A percentile compares a stretch with the other conserved stretches of the same genome.
These are phyloP conservation scores for Actenoides hombroni DNA, from an alignment of 2,113 vertebrate genomes.

Conservation along the genomic window DNA sequence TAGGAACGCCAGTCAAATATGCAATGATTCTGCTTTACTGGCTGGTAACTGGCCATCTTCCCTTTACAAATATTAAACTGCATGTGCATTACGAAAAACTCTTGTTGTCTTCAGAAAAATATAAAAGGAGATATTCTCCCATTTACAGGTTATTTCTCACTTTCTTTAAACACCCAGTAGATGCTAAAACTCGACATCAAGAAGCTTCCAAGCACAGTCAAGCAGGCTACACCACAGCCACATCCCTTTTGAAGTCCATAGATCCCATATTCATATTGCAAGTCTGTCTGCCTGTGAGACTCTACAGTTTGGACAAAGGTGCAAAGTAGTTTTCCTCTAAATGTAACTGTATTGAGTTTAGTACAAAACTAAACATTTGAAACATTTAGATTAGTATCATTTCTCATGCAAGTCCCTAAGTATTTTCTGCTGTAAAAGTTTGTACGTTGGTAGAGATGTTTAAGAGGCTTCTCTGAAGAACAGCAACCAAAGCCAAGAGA, in stretches of 20 bases:
- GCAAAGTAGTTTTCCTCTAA: conserved; percentile 35
- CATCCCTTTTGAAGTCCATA: conserved; percentile 4
- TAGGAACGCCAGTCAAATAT: conserved; percentile 29
- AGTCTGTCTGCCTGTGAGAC: background rate
- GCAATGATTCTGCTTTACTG: conserved; percentile 42
- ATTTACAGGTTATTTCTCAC: background rate
- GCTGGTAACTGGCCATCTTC: conserved; percentile 45
- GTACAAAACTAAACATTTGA: conserved; percentile 13
- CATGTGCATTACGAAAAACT: conserved; percentile 46
- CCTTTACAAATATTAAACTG: conserved; percentile 55
- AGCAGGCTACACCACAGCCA: conserved; percentile 28
- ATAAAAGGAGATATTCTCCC: conserved; percentile 7
- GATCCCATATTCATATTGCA: background rate
- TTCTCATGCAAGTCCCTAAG: background rate
- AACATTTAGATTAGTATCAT: background rate
- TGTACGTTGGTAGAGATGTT: background rate
- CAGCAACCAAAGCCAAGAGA: background rate
- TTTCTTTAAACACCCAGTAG: background rate
- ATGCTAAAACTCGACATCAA: conserved; percentile 31
- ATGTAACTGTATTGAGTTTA: conserved; percentile 16
- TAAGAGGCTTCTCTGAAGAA: conserved; percentile 19
- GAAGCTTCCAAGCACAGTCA: conserved; percentile 48
- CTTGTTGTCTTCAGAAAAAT: conserved; percentile 31
- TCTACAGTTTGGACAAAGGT: conserved; percentile 34
- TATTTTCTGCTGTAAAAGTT: background rate